A percentile compares a stretch with the other conserved stretches of the same genome.
Conservation (phyloP, 2,113 vertebrate genomes). For the Corydoras maculifer region DNA sequence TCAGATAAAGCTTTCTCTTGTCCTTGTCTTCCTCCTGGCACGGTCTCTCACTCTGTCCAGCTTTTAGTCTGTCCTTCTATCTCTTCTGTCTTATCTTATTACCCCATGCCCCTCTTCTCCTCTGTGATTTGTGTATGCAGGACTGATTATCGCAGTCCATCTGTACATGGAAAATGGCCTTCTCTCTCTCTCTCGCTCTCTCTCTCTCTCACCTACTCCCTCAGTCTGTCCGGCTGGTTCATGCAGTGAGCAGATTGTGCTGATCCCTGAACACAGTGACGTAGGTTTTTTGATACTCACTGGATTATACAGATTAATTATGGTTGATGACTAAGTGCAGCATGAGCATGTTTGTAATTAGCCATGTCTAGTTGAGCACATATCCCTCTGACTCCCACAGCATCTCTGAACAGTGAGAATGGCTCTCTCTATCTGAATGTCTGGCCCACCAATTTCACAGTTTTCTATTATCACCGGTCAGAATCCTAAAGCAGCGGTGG, state of each 20-base stretch:
- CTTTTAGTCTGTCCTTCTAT: neutral
- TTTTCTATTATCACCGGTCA: no score
- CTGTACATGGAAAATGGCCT: constrained; percentile 51
- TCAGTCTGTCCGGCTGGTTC: constrained; percentile 31
- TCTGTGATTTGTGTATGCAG: constrained; percentile 37
- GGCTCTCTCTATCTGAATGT: neutral
- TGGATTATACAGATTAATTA: constrained; percentile 14
- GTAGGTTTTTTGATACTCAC: neutral
- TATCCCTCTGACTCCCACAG: neutral
- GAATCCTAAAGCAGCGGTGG: no score
- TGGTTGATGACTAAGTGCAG: constrained; percentile 6
- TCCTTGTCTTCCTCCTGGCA: constrained; percentile 16
- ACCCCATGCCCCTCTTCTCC: constrained; percentile 40
- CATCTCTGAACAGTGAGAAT: neutral
- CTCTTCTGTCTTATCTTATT: constrained; percentile 46
- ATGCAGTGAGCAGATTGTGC: constrained; percentile 6
- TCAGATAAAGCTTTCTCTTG: neutral
- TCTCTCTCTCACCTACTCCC: neutral
- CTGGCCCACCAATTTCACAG: no score
- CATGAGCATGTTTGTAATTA: neutral
- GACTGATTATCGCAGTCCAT: constrained; percentile 59
- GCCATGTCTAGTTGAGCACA: constrained; percentile 11
- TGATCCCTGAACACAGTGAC: neutral
- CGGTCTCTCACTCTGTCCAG: neutral
- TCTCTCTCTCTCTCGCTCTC: constrained; percentile 13